These are phyloP conservation scores for Tyria jacobaeae DNA, from an alignment of 2,888 invertebrate species.

Conservation along the genomic window DNA sequence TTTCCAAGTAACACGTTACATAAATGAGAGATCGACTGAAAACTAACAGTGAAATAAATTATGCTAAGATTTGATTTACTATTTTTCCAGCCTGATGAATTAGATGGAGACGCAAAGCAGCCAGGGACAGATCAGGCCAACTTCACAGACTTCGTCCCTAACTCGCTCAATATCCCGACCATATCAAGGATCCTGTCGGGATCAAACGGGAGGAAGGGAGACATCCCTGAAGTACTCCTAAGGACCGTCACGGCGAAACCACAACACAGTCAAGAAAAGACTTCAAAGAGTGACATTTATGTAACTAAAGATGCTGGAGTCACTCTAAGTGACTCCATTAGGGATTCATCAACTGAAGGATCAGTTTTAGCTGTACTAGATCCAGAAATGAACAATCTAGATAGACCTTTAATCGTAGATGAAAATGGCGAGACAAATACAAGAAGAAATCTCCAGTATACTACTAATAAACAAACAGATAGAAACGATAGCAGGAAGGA, in stretches of 20 bases:
- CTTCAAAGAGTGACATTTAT: slow-evolving; percentile 77
- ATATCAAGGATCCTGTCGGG: slow-evolving; percentile 95
- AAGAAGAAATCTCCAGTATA: slow-evolving; percentile 81
- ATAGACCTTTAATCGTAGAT: slow-evolving; percentile 80
- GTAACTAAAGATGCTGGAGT: slow-evolving; percentile 79
- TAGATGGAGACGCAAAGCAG: slow-evolving; percentile 77
- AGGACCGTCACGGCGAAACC: slow-evolving; percentile 89
- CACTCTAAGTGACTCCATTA: slow-evolving; percentile 76
- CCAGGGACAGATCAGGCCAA: slow-evolving; percentile 76
- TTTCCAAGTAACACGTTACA: no score
- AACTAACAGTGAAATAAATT: background rate
- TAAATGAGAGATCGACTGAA: background rate
- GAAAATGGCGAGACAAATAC: slow-evolving; percentile 84
- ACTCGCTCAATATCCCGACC: slow-evolving; percentile 91
- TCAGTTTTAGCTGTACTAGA: slow-evolving; percentile 80
- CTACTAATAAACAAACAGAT: slow-evolving; percentile 77
- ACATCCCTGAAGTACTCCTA: slow-evolving; percentile 92
- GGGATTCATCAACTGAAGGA: slow-evolving; percentile 81
- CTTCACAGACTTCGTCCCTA: slow-evolving; percentile 89
- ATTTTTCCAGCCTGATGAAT: slow-evolving; percentile 75
- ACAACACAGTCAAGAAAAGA: slow-evolving; percentile 77
- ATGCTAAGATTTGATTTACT: background rate
- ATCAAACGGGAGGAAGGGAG: slow-evolving; percentile 93
- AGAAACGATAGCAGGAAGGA: slow-evolving; percentile 75
- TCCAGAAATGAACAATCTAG: slow-evolving; percentile 84